Evolutionary conservation across 2,797 vertebrate genomes (phyloP), one percentile per base, ranked within the genome.

Genomic region (Xyrichtys novacula): DNA sequence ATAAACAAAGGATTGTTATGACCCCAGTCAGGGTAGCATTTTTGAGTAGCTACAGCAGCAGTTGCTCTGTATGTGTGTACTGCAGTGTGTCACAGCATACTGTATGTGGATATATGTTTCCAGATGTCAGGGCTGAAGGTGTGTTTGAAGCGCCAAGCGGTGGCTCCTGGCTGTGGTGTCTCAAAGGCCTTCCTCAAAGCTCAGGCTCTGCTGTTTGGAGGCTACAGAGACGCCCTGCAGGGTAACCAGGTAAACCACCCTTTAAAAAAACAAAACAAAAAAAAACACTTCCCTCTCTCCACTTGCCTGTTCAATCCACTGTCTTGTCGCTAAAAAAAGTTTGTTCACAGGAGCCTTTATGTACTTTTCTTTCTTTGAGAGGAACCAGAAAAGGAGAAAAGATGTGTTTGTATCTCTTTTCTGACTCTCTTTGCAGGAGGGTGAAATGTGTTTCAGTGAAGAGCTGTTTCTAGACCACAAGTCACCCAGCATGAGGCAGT

Each of bases 161-260:
- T 95, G 12, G 83, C 91, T 7, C 91, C 95, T 0, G 96, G 96
- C 1, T 94, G 93, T 16, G 95, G 96, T 0, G 95, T 98, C 6
- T 95, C 96, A 1, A 91, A 76, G 34, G 95, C 96, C 7, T 97
- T 97, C 55, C 94, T 98, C 34, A 92, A 88, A 71, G 93, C 94
- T n/a, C 96, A 97, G 82, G 95, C 95, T 3, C 85, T 95, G 76
- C 93, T 98, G 22, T 98, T 98, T 6, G 96, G 96, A 46, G 89
- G 95, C 2, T 97, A 98, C 87, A 94, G 90, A 7, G 95, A 96
- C 0, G 95, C 96, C 0, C 87, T 98, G 2, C 50, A 93, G 66
- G 83, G 65, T 50, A 55, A 70, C 4, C 68, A 77, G 74, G 96
- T 97, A 62, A 90, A 77, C 39, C 36, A 43, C n/a, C 50, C 6